Base-by-base conservation (phyloP, 1,140 invertebrate genomes). In the Drosophila prosaltans region DNA sequence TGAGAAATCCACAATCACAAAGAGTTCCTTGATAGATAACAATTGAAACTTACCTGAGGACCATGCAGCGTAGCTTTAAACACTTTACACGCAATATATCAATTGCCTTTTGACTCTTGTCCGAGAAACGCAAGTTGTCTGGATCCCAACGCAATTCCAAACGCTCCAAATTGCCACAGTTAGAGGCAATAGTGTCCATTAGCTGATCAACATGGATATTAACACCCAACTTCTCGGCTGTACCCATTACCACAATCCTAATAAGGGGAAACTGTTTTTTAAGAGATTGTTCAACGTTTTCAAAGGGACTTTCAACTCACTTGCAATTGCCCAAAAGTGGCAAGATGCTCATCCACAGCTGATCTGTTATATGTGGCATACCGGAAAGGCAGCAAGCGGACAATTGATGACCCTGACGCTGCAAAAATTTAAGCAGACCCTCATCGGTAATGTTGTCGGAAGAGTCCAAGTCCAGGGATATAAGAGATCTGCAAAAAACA, bases 81-180 rank as follows among this genome's bases (percentile, higher is more conserved):
- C 97, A 98, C 76, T 97, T 97, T 0, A 98, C 97, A 41, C 97
- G 94, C 48, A 98, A 93, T 40, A 97, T 96, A 92, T 98, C 97
- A 74, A 98, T 97, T 2, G 97, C 97, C 92, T 99, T 99, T 92
- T 99, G 98, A 91, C 98, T 99, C 93, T 99, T 99, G 92, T 99
- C 99, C 30, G 98, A 99, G 93, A 99, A 99, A 57, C 99, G 94
- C 5, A 99, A 94, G 84, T 99, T 99, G 78, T 99, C 98, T 0
- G 98, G 98, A 92, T 99, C 99, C 99, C 99, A 99, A 78, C 91
- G 93, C 21, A 99, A 94, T 92, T 99, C 99, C 30, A 99, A 92
- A 1, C 99, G 94, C 92, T 99, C 97, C 74, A 99, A 91, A 71
- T 96, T 95, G 0, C 95, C 95, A 89, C 98, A 99, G 91, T 97